Evolutionary conservation across 1,140 invertebrate species (phyloP), one percentile per base, ranked within the genome.

Genomic region (Neocloeon triangulifer): DNA sequence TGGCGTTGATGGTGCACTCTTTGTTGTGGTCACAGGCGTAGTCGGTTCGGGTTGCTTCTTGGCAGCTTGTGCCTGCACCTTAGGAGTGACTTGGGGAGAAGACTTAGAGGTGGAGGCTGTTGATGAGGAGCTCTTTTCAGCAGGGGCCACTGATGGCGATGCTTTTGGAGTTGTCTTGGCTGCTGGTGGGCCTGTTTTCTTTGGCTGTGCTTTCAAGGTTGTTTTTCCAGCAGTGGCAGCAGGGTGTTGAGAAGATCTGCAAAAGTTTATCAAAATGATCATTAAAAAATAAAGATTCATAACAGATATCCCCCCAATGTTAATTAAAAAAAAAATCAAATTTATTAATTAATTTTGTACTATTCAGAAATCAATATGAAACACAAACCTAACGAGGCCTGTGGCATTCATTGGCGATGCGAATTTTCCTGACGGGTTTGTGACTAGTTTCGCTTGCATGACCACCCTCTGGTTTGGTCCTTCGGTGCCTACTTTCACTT

Each of bases 371-470:
- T 12, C 22, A 23, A 23, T 8, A 23, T 8, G 8, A 23, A 23
- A 23, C 22, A 12, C 22, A 23, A 23, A 23, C 8, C 22, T 12
- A 23, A 23, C 22, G 12, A 23, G 8, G 22, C 22, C n/a, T 23
- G 22, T 23, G 22, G 22, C 22, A 9, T 23, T 23, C 22, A n/a
- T n/a, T 23, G 22, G 9, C n/a, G 22, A 9, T 23, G 22, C 22
- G n/a, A n/a, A n/a, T n/a, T n/a, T 53, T 1, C 57, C 49, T 3
- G 63, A 58, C 8, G 65, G 61, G 45, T 70, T 68, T 0, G 66
- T 69, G 3, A 71, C 66, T n/a, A 72, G 37, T 34, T 71, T 72
- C 2, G 70, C 68, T 30, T 65, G 58, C 50, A 72, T 59, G 2
- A 72, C 58, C 7, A 72, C 62, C 34, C 62, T 55, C 30, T 65